Base-by-base conservation (phyloP, 23 tunicate species). In the Styela plicata region DNA sequence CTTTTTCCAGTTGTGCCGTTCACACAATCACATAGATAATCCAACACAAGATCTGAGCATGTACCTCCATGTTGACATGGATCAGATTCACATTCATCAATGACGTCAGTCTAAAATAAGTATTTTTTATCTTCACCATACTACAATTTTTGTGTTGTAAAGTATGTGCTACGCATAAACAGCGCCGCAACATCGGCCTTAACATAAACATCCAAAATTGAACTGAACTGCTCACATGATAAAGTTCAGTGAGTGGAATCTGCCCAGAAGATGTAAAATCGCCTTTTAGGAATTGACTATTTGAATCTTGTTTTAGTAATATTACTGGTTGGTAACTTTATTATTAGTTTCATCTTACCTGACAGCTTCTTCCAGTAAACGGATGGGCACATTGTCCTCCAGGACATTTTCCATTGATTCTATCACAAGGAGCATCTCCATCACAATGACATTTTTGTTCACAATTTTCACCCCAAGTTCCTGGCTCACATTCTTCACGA, bases 401-500 rank as follows among this genome's bases (percentile, higher is more conserved):
- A 31, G 93, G 87, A 68, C 98, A 93, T 36, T 85, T 68, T 26
- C 98, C 98, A 67, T 78, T 80, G 1, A 69, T 31, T 62, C 21
- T 31, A 79, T 93, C 85, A 76, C 98, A 93, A 2, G 53, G 70
- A 21, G 63, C 93, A 30, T 69, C 85, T 2, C 73, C 78, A 0
- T 26, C 69, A 74, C 98, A 93, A 64, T 85, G 82, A 70, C 98
- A 93, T 64, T 69, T 33, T 23, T 84, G 52, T 36, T 61, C 73
- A 63, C 98, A 93, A 70, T 78, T 80, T 30, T 93, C 98, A 5
- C 98, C 98, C 89, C 91, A 93, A 53, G 64, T 81, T 19, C 92
- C 89, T 34, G 64, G 63, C 28, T 85, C 82, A 74, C 98, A 93
- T 3, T 35, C 98, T 93, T 68, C 61, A 65, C 31, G 75, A 73